Conservation (phyloP, 2,113 vertebrate genomes). For the Malaclemys terrapin region DNA sequence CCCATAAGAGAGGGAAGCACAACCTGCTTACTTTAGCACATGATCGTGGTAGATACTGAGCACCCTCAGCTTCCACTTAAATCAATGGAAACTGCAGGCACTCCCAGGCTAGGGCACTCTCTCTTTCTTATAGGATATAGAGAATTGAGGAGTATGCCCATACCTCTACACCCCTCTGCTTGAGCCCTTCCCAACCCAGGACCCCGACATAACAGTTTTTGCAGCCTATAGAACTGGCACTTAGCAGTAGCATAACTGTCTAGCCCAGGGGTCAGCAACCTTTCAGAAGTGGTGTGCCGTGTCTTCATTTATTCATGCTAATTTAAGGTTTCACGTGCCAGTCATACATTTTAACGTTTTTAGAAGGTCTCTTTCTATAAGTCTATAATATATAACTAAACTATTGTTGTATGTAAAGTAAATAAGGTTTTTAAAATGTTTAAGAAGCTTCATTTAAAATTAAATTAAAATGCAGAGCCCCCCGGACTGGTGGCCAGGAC, state of each 20-base stretch:
- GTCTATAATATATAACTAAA: no score
- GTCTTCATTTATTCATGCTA: no score
- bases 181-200: not conserved
- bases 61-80: not conserved
- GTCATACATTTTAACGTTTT: no score
- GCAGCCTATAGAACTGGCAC: slow-evolving; percentile 48
- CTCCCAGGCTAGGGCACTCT: not conserved
- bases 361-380: no score
- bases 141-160: not conserved
- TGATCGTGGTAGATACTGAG: not conserved
- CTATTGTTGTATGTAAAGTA: no score
- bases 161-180: not conserved
- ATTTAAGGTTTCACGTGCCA: no score
- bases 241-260: slow-evolving; percentile 56
- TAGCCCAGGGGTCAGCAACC: not conserved
- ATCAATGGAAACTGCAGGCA: not conserved
- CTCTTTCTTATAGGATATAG: not conserved
- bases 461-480: no score
- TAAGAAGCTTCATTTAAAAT: no score
- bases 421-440: no score
- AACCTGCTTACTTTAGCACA: not conserved
- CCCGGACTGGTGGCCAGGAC: no score
- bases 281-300: no score
- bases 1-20: not conserved
- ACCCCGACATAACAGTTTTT: slow-evolving; percentile 24